A percentile compares a stretch with the other conserved stretches of the same genome.
These are phyloP conservation scores for Diachasmimorpha longicaudata DNA, from an alignment of 1,140 invertebrate species.

Conservation along the genomic window DNA sequence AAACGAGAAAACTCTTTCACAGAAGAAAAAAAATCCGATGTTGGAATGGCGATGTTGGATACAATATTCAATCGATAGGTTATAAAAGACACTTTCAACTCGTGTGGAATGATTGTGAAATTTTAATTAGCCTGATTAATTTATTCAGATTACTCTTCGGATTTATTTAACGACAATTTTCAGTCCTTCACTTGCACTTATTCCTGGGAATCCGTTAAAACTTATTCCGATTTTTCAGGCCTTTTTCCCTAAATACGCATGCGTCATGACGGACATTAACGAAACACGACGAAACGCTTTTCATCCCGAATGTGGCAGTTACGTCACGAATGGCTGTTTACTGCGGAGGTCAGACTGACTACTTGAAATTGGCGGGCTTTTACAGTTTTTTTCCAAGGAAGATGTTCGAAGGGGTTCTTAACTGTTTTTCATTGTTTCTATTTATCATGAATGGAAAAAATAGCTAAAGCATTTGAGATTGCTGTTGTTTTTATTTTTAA, in stretches of 20 bases:
- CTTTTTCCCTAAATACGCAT: slow-evolving; percentile 48
- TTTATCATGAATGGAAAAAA: no score
- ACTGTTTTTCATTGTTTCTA: no score
- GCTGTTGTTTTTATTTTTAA: no score
- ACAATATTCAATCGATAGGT: slow-evolving; percentile 28
- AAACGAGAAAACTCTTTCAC: slow-evolving; percentile 1
- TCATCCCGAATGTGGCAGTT: slow-evolving; percentile 25
- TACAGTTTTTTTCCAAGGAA: neutral
- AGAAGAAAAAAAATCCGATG: slow-evolving; percentile 11
- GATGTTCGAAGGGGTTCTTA: no score
- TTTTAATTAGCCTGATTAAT: no score
- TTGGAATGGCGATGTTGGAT: slow-evolving; percentile 18
- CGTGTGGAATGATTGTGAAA: neutral
- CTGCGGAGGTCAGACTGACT: slow-evolving; percentile 38
- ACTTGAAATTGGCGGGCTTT: slow-evolving; percentile 27
- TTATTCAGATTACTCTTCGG: slow-evolving; percentile 18
- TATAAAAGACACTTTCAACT: neutral
- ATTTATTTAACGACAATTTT: slow-evolving; percentile 10
- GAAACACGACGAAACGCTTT: slow-evolving; percentile 29
- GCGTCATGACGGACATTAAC: slow-evolving; percentile 54
- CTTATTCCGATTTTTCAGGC: slow-evolving; percentile 48
- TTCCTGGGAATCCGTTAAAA: slow-evolving; percentile 47
- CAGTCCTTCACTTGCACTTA: slow-evolving; percentile 39
- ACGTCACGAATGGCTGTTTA: slow-evolving; percentile 40
- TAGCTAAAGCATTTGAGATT: no score